Evolutionary conservation across 2,113 vertebrate genomes (phyloP), one percentile per base, ranked within the genome.

Genomic region (Leptobrachium leishanense): DNA sequence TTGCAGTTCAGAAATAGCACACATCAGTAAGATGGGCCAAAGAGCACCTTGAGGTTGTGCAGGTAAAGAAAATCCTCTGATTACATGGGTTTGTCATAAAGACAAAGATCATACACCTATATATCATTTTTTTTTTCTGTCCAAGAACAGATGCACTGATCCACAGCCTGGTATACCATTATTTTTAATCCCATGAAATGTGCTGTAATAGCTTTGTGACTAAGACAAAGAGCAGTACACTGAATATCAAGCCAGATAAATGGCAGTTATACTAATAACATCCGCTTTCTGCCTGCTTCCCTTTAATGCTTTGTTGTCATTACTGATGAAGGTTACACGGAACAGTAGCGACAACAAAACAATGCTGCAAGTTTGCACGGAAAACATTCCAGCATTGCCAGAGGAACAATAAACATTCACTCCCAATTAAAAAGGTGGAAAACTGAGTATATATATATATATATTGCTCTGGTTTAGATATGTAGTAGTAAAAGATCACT

Each of bases 1-100:
- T 82, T 86, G 86, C 79, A 82, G 83, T 44, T 88, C 85, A 85
- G 84, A 88, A 89, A 86, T 85, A 88, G 87, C 81, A 69, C 83
- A 88, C 83, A 87, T 83, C 86, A 84, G 40, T 84, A 82, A 83
- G 85, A 84, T 50, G 53, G 15, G 72, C 15, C 82, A 83, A 77
- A 81, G 82, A 85, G 81, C 73, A 82, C 76, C 72, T 59, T 5
- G 1, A 85, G 83, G 84, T 81, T 76, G 72, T 83, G 62, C 63
- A 74, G 68, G 74, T 2, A 82, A 66, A 74, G 75, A 62, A 68
- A 81, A 81, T 68, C 64, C 74, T 57, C 77, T 74, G 62, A 83
- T 84, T 72, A 43, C 55, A 68, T 86, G 62, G 83, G 50, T 63
- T 84, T 84, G 79, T 83, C 74, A 44, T 15, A 67, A 2, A 42